Percentiles rank a stretch among this genome's conserved stretches.
These are phyloP conservation scores for Delichon dasypus DNA, from an alignment of 2,797 vertebrate species.

Conservation along the genomic window DNA sequence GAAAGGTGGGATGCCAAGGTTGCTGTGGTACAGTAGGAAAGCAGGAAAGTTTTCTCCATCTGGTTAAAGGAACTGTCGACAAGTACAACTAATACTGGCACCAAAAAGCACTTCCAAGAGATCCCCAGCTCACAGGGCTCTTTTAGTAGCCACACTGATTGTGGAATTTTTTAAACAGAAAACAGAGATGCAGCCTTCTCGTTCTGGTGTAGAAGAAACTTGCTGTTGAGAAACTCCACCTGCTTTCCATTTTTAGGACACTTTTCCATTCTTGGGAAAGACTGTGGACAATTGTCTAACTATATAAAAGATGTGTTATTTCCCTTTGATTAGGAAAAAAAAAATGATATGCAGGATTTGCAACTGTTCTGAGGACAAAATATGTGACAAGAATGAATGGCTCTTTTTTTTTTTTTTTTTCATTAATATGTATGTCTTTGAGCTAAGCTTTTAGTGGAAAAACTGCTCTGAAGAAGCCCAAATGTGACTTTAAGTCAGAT, in stretches of 20 bases:
- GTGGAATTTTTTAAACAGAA: not conserved
- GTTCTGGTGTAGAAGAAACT: not conserved
- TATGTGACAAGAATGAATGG: slow-evolving; percentile 57
- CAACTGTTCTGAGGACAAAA: slow-evolving; percentile 58
- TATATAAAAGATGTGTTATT: slow-evolving; percentile 66
- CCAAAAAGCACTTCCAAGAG: not conserved
- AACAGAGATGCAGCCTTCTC: not conserved
- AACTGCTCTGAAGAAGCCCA: slow-evolving; percentile 20
- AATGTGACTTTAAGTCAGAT: slow-evolving; percentile 52
- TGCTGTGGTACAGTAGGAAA: not conserved
- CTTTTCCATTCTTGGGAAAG: slow-evolving; percentile 38
- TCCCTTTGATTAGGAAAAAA: slow-evolving; percentile 49
- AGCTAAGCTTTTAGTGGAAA: slow-evolving; percentile 44
- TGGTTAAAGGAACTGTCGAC: not conserved
- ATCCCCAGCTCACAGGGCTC: not conserved
- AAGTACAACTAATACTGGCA: not conserved
- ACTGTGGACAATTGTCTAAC: slow-evolving; percentile 59
- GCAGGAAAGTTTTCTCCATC: not conserved
- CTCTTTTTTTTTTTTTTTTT: slow-evolving; percentile 23
- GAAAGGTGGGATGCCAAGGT: not conserved
- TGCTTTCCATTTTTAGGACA: slow-evolving; percentile 51
- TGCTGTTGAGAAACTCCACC: slow-evolving; percentile 13
- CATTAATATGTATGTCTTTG: slow-evolving; percentile 19
- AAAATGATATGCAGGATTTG: slow-evolving; percentile 62
- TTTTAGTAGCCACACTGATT: not conserved